Conservation (phyloP, 2,113 vertebrate species). For the Malaclemys terrapin region DNA sequence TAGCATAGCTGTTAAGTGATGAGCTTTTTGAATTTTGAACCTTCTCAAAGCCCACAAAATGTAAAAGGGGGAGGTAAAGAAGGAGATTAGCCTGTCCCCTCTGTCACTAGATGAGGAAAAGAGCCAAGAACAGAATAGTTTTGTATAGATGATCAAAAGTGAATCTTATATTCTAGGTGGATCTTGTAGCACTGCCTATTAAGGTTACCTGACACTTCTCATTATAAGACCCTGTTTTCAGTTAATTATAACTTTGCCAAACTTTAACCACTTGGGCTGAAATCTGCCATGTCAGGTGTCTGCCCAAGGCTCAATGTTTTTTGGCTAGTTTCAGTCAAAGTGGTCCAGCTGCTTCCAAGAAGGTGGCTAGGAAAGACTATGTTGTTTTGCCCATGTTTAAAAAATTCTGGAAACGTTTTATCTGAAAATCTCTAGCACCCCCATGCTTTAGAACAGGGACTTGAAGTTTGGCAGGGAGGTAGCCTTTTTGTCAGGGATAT, state of each 20-base stretch:
- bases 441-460: background rate
- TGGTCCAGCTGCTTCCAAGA: background rate
- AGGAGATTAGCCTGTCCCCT: background rate
- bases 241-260: background rate
- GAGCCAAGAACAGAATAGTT: accelerated
- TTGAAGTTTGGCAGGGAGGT: background rate
- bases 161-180: background rate
- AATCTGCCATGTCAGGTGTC: background rate
- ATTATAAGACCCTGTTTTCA: accelerated
- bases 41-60: background rate
- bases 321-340: background rate
- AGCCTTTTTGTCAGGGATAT: background rate
- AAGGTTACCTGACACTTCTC: background rate
- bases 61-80: accelerated
- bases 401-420: background rate
- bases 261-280: background rate
- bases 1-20: background rate
- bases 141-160: accelerated
- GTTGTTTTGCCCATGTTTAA: background rate
- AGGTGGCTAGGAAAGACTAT: background rate
- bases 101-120: background rate
- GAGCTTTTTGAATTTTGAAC: background rate
- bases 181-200: background rate
- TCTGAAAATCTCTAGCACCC: background rate
- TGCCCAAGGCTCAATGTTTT: accelerated